Evolutionary conservation across 2,113 vertebrate genomes (phyloP), one percentile per base, ranked within the genome.

Genomic region (Tenebrosternarchus preto): DNA sequence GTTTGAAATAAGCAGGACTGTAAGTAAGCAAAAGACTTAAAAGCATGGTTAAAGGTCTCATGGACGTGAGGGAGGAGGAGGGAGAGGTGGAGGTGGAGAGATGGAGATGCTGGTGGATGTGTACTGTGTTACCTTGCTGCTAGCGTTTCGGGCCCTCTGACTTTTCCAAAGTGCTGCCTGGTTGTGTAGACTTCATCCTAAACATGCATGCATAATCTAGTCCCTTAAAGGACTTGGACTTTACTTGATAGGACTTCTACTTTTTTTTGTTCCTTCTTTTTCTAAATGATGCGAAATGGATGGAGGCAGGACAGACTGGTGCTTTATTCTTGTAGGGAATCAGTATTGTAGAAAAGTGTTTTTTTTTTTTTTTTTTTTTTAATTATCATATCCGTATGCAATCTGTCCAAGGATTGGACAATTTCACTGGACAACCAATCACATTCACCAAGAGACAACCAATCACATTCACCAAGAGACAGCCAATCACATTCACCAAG

Each of bases 131-230:
- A 77, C 68, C 90, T 89, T 94, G 92, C 91, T 94, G 93, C 93
- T 94, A 95, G 95, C 93, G 86, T 74, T 92, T 93, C 91, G 92
- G 95, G 93, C 94, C 91, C 89, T 90, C 92, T 91, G 91, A 91
- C 90, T 88, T 87, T 84, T 90, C 86, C 88, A 90, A 82, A 85
- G 83, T 85, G 93, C 91, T 94, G 95, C 94, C 94, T 96, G 95
- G 93, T 87, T 89, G 92, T 95, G 93, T 95, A 93, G 94, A 95
- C 93, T 91, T 91, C 92, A 94, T 95, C 88, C 90, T 93, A 93
- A 95, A 94, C 93, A 92, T 96, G 97, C 97, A 98, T 98, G 97
- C 94, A 91, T 93, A 88, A 91, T 89, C 86, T 85, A 73, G 73
- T 68, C 80, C 56, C 73, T 76, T 76, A 60, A 76, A 43, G 5